Conservation (phyloP, 2,888 invertebrate genomes). For the Cephus pygmeus region DNA sequence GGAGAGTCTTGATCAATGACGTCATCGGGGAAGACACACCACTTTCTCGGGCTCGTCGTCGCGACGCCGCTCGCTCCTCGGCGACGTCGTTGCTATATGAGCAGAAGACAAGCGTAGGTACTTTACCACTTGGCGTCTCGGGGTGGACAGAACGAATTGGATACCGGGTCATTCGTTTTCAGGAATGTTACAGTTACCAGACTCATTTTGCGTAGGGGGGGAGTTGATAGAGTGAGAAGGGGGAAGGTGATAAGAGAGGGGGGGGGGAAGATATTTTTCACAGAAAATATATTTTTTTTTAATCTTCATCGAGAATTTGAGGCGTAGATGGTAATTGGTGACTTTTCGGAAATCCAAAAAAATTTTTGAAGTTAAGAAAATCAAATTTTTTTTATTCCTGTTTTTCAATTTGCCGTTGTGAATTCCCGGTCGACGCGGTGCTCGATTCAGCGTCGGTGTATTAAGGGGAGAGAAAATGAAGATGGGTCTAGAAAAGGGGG, state of each 20-base stretch:
- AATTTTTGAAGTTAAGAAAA: background rate
- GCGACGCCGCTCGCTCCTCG: background rate
- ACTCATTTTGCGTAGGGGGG: background rate
- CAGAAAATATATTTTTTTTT: background rate
- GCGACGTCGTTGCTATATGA: background rate
- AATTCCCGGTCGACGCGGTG: background rate
- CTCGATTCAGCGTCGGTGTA: background rate
- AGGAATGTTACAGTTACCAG: background rate
- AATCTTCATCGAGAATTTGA: background rate
- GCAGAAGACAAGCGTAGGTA: background rate
- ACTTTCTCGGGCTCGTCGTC: conserved; percentile 3
- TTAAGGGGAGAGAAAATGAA: background rate
- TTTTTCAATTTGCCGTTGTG: background rate
- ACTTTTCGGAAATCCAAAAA: background rate
- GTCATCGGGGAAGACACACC: conserved; percentile 19
- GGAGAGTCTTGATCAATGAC: conserved; percentile 27
- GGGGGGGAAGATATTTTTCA: too few species aligned
- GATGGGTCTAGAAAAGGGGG: background rate
- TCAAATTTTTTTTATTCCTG: background rate
- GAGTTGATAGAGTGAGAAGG: background rate
- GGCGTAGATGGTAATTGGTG: background rate
- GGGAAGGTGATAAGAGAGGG: background rate
- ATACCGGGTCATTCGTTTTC: background rate
- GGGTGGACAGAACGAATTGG: background rate
- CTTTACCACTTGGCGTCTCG: background rate